Conservation (phyloP, 2,888 invertebrate species). For the Xanthorhoe designata region DNA sequence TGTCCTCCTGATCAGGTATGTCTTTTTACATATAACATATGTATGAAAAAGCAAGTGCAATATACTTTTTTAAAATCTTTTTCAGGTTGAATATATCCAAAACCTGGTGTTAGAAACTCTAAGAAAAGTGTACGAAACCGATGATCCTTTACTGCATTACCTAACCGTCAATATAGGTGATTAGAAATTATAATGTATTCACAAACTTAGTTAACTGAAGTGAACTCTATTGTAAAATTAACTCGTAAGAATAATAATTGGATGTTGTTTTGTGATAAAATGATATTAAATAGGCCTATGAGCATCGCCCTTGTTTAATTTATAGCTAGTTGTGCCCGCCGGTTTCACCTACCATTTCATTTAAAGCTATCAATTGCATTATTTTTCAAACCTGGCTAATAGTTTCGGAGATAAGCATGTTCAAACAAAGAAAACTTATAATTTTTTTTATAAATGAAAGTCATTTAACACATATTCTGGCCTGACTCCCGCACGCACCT, state of each 20-base stretch:
- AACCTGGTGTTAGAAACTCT: slow-evolving; percentile 87
- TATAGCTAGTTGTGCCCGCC: too few relatives aligned
- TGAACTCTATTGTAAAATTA: not conserved
- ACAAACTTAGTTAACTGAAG: not conserved
- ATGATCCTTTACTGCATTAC: slow-evolving; percentile 81
- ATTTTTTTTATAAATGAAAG: too few relatives aligned
- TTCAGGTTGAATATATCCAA: slow-evolving; percentile 92
- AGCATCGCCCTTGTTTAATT: not conserved
- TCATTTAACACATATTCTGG: too few relatives aligned
- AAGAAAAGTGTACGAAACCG: slow-evolving; percentile 78
- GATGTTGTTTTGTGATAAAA: not conserved
- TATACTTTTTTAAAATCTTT: slow-evolving; percentile 36
- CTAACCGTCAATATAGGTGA: slow-evolving; percentile 59
- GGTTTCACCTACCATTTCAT: too few relatives aligned
- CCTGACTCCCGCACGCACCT: not conserved
- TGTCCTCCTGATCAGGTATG: slow-evolving; percentile 90
- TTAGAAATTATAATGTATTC: slow-evolving; percentile 7
- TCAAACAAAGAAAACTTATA: too few relatives aligned
- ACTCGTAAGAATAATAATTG: not conserved
- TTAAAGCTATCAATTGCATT: too few relatives aligned
- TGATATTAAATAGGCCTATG: not conserved
- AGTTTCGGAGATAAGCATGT: too few relatives aligned
- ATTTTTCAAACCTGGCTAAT: too few relatives aligned
- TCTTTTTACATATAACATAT: not conserved
- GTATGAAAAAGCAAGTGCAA: not conserved